Percentiles rank a stretch among this genome's conserved stretches.
phyloP scores from a whole-genome alignment of 37 sponge, comb jelly and placozoan species.

The Beroe ovata region DNA sequence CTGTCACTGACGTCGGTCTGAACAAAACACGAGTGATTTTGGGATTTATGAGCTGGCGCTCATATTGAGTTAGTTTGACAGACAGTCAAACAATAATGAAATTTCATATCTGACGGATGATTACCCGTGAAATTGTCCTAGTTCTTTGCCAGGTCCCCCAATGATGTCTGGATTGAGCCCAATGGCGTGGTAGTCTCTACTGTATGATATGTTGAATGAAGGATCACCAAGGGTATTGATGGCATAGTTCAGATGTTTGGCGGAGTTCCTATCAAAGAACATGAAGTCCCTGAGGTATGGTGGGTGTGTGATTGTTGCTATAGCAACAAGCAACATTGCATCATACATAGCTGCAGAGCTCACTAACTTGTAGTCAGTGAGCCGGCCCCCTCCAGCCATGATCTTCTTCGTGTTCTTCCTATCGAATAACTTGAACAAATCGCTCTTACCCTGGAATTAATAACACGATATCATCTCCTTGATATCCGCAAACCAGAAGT shows the following conservation, averaged over 20 bases:
- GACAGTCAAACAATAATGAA: too few relatives aligned
- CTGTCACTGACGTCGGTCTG: constrained; percentile 2
- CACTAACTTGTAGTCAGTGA: constrained; percentile 15
- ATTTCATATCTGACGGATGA: too few relatives aligned
- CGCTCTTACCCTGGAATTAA: constrained; percentile 1
- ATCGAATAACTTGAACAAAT: constrained; percentile 35
- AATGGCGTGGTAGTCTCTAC: constrained; percentile 23
- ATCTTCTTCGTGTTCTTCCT: background rate
- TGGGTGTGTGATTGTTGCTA: too few relatives aligned
- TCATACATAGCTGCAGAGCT: too few relatives aligned
- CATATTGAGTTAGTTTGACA: too few relatives aligned
- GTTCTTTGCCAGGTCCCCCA: background rate
- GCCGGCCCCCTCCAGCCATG: background rate
- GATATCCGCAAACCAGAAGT: too few relatives aligned
- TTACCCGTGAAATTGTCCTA: constrained; percentile 21
- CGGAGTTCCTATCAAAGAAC: constrained; percentile 15
- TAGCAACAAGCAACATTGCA: too few relatives aligned
- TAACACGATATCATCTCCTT: too few relatives aligned
- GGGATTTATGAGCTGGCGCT: too few relatives aligned
- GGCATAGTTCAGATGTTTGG: constrained; percentile 24
- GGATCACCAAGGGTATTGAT: constrained; percentile 29
- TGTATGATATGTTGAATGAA: constrained; percentile 35
- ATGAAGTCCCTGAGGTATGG: constrained; percentile 31
- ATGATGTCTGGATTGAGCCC: constrained; percentile 19
- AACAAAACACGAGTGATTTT: too few relatives aligned